Percentiles rank a stretch among this genome's conserved stretches.
phyloP scores from a whole-genome alignment of 2,797 vertebrate species.

The Pyrocephalus nanus region DNA sequence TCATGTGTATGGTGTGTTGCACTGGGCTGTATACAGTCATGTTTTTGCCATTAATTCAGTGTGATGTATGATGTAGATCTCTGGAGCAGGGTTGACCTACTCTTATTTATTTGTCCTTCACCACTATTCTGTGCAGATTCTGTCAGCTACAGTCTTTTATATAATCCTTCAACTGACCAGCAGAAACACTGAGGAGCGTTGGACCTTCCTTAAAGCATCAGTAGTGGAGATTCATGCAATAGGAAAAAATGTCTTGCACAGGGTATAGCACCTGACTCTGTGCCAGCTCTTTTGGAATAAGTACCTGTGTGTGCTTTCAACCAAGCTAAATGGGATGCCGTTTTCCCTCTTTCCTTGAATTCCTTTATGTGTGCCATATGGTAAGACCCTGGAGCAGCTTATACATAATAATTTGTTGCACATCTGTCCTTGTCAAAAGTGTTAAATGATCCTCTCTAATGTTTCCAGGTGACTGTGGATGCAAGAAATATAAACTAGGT shows the following conservation, averaged over 20 bases:
- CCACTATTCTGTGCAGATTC: background rate
- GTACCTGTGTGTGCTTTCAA: background rate
- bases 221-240: background rate
- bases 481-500: background rate
- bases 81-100: background rate
- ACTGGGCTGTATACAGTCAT: background rate
- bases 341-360: conserved; percentile 11
- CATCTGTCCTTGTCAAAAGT: conserved; percentile 44
- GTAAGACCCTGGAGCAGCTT: conserved; percentile 22
- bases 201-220: background rate
- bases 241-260: background rate
- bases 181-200: background rate
- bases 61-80: background rate
- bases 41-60: background rate
- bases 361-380: conserved; percentile 35
- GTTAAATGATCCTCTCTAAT: conserved; percentile 41
- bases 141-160: background rate
- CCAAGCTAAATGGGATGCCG: background rate
- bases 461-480: conserved; percentile 31
- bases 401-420: conserved; percentile 45
- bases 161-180: background rate
- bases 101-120: background rate
- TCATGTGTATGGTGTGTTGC: background rate
- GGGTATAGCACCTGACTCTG: background rate
- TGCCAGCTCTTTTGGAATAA: background rate